phyloP scores from a whole-genome alignment of 2,888 invertebrate species.

The Coecobrya sp. region DNA sequence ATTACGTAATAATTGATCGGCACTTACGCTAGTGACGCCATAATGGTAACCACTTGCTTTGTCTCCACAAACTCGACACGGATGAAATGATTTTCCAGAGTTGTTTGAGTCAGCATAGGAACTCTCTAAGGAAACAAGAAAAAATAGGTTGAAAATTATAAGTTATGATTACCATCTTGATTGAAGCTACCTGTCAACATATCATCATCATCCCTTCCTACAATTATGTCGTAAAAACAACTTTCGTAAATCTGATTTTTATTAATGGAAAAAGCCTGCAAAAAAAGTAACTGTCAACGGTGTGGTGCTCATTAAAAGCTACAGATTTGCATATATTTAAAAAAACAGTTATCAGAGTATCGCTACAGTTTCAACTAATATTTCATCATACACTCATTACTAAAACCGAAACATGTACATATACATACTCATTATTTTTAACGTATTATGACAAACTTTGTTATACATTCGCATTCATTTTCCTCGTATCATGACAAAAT shows the following conservation, averaged over 20 bases:
- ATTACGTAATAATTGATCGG: too few species aligned
- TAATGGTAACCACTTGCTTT: slow-evolving; percentile 98
- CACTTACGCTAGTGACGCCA: too few species aligned
- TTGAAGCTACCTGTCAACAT: neutral
- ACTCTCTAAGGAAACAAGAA: slow-evolving; percentile 65
- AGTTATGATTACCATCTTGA: neutral
- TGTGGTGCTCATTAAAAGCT: neutral
- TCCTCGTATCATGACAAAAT: slow-evolving; percentile 11
- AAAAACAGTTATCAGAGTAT: too few species aligned
- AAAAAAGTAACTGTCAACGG: neutral
- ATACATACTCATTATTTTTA: too few species aligned
- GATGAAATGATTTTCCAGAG: slow-evolving; percentile 95
- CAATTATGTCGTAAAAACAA: slow-evolving; percentile 2
- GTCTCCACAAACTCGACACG: slow-evolving; percentile 99
- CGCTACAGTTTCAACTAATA: too few species aligned
- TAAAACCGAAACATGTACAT: too few species aligned
- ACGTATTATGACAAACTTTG: neutral
- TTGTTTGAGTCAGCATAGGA: slow-evolving; percentile 92
- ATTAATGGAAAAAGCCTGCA: neutral
- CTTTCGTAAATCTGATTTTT: neutral
- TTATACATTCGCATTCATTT: neutral
- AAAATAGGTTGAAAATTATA: neutral
- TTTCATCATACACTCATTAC: too few species aligned
- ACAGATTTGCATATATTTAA: neutral
- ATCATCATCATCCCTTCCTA: neutral